Evolutionary conservation across 1,140 invertebrate species (phyloP), one percentile per base, ranked within the genome.

Genomic region (Euglossa dilemma): DNA sequence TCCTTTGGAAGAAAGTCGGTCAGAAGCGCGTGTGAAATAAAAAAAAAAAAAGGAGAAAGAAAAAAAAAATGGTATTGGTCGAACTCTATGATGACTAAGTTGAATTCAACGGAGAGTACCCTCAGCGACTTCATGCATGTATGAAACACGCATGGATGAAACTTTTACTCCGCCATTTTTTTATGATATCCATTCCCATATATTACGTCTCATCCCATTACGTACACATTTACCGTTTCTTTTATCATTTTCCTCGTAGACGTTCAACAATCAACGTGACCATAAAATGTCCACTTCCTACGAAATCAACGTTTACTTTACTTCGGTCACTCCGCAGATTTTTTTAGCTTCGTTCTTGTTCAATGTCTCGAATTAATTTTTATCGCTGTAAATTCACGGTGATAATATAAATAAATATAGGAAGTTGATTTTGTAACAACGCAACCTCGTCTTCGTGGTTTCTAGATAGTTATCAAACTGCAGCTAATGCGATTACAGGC

Each of bases 1-100:
- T 52, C 28, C 23, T 80, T 73, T 43, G 16, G 8, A 61, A 43
- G 47, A 73, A 73, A 72, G 50, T 79, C 66, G 77, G 66, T 61
- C 66, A 59, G 54, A 79, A 59, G 1, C 66, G 54, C 20, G 66
- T 28, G 18, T 18, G 52, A 70, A 14, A 50, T 59, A 23, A 50
- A 20, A 79, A 28, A 23, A 59, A 66, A 25, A 11, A 47, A 47
- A 23, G 18, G 20, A 28, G 7, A 28, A n/a, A 12, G 16, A 11
- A 47, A 47, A 23, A 36, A 36, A 28, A 16, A 28, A n/a, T 14
- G 16, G 52, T 71, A 59, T 79, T 79, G 54, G 54, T 61, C 4
- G 18, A 56, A 71, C n/a, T 47, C 5, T 28, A 14, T n/a, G 50
- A 77, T 54, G 18, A 64, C 28, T 14, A 25, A 71, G 25, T 50